These are phyloP conservation scores for Pantherophis alleghaniensis DNA, from an alignment of 2,797 vertebrate genomes.

Conservation along the genomic window DNA sequence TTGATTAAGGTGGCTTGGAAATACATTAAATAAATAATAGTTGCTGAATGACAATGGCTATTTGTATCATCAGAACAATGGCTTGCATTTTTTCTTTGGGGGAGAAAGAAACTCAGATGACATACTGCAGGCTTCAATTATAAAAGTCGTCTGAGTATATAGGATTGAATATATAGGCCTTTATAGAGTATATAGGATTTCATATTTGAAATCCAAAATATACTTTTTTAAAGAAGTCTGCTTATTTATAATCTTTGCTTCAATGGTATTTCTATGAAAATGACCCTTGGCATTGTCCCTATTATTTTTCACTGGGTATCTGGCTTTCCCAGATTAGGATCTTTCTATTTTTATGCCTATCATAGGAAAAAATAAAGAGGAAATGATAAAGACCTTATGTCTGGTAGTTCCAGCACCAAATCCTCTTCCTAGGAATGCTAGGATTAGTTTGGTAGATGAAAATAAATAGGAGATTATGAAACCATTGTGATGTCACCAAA, in stretches of 20 bases:
- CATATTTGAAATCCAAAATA: neutral
- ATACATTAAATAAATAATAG: neutral
- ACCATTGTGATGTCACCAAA: neutral
- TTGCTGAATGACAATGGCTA: neutral
- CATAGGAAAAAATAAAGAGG: neutral
- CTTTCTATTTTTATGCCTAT: neutral
- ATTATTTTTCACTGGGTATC: neutral
- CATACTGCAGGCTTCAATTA: neutral
- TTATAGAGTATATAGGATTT: no score
- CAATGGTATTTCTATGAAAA: neutral
- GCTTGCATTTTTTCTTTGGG: neutral
- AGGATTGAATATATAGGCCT: no score
- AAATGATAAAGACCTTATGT: neutral
- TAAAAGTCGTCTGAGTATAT: neutral
- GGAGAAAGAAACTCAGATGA: neutral
- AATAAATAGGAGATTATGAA: constrained; percentile 5
- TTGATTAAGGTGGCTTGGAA: neutral
- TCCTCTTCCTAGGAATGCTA: neutral
- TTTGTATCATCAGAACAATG: neutral
- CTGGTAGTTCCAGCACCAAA: neutral
- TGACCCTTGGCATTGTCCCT: neutral
- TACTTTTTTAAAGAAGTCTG: neutral
- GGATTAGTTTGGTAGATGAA: constrained; percentile 3
- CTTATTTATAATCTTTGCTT: neutral
- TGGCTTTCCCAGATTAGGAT: neutral